Evolutionary conservation across 1,140 invertebrate genomes (phyloP).

Genomic region (Lucilia cuprina): DNA sequence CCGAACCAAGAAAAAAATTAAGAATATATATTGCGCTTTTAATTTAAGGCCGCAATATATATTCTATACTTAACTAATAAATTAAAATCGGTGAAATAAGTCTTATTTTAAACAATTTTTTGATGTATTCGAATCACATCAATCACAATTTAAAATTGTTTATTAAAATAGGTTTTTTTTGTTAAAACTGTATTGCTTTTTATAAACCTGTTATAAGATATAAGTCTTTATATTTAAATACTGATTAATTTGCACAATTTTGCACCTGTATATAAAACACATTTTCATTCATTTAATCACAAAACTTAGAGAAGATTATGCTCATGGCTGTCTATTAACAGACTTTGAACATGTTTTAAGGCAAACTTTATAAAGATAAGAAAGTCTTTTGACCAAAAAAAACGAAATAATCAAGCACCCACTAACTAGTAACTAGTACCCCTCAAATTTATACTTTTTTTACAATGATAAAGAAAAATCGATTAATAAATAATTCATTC

Average conservation of each 20-base stretch:
- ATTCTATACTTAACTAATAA: too few relatives aligned
- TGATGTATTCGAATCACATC: too few relatives aligned
- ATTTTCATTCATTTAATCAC: background rate
- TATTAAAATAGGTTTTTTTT: too few relatives aligned
- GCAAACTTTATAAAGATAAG: background rate
- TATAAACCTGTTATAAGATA: too few relatives aligned
- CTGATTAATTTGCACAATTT: constrained; percentile 18
- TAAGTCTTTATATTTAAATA: background rate
- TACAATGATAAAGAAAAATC: background rate
- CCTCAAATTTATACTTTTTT: background rate
- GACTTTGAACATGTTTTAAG: background rate
- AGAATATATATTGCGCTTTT: too few relatives aligned
- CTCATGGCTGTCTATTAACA: background rate
- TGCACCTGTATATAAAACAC: background rate
- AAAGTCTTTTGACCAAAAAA: background rate
- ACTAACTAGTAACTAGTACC: background rate
- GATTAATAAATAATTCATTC: constrained; percentile 30
- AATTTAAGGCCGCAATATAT: too few relatives aligned
- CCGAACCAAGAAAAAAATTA: too few relatives aligned
- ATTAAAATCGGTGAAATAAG: too few relatives aligned
- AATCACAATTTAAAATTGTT: too few relatives aligned
- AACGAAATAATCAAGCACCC: constrained; percentile 1
- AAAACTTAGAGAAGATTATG: background rate
- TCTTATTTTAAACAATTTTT: too few relatives aligned
- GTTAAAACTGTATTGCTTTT: too few relatives aligned